These are phyloP conservation scores for Mystacides longicornis DNA, from an alignment of 2,888 invertebrate genomes.

Conservation along the genomic window DNA sequence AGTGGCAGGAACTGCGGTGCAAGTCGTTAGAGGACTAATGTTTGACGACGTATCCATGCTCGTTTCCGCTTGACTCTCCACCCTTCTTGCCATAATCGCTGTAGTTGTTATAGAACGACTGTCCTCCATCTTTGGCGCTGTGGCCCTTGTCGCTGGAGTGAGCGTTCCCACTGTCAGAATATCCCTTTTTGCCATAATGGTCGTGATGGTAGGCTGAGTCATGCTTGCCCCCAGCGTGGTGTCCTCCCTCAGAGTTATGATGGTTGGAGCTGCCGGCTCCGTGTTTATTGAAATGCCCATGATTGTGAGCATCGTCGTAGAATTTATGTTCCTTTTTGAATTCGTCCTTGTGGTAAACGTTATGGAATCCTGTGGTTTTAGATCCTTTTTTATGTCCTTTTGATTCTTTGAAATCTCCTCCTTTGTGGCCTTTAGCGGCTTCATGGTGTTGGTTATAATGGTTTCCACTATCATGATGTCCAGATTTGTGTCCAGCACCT, in stretches of 20 bases:
- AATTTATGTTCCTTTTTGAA: slow-evolving; percentile 71
- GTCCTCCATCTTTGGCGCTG: slow-evolving; percentile 49
- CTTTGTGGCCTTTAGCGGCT: slow-evolving; percentile 46
- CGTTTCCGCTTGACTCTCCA: slow-evolving; percentile 42
- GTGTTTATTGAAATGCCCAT: slow-evolving; percentile 59
- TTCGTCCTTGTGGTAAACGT: slow-evolving; percentile 68
- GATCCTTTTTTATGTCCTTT: slow-evolving; percentile 61
- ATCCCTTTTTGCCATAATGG: slow-evolving; percentile 50
- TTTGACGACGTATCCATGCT: slow-evolving; percentile 40
- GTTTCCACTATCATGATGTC: slow-evolving; percentile 47
- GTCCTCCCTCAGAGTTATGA: slow-evolving; percentile 47
- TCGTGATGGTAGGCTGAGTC: slow-evolving; percentile 47
- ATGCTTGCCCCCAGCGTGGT: slow-evolving; percentile 49
- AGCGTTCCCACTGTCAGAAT: slow-evolving; percentile 49
- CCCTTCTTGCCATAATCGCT: slow-evolving; percentile 50
- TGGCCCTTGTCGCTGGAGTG: slow-evolving; percentile 49
- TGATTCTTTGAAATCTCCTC: slow-evolving; percentile 51
- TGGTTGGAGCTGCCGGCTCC: slow-evolving; percentile 50
- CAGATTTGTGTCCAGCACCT: slow-evolving; percentile 48
- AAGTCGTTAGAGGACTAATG: slow-evolving; percentile 19
- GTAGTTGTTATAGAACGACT: slow-evolving; percentile 47
- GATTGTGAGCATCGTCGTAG: slow-evolving; percentile 63
- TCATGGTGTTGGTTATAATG: slow-evolving; percentile 51
- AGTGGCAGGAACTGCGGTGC: too few species aligned
- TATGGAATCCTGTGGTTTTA: slow-evolving; percentile 64